Percentiles rank a stretch among this genome's conserved stretches.
These are phyloP conservation scores for Pseudorhiza aurosa DNA, from an alignment of 30 jellyfish, hydroid and myxozoan species.

Conservation along the genomic window DNA sequence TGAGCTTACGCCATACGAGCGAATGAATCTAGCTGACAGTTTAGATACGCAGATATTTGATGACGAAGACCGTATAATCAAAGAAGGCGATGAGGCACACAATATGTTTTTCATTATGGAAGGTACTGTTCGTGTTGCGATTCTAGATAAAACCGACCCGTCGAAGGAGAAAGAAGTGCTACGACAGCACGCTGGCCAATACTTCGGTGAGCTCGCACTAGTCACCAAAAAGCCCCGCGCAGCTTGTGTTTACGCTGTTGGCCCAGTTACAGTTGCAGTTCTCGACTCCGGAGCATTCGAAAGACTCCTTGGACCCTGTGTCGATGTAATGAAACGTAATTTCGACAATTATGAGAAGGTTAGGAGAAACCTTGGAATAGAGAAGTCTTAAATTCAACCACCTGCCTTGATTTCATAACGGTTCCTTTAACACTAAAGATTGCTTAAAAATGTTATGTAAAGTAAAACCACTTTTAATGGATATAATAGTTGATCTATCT, in stretches of 20 bases:
- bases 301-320: constrained; percentile 96
- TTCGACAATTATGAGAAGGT: constrained; percentile 79
- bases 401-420: no score
- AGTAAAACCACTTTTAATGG: no score
- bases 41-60: constrained; percentile 70
- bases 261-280: constrained; percentile 76
- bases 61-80: constrained; percentile 71
- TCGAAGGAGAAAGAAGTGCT: constrained; percentile 73
- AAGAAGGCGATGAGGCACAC: constrained; percentile 84
- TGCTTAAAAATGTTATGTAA: no score
- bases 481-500: no score
- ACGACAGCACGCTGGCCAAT: constrained; percentile 80
- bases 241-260: constrained; percentile 88
- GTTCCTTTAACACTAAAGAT: no score
- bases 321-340: constrained; percentile 89
- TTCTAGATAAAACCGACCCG: constrained; percentile 40
- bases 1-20: constrained; percentile 84
- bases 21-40: constrained; percentile 96
- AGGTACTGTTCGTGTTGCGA: constrained; percentile 84
- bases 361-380: constrained; percentile 80
- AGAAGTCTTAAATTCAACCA: not conserved
- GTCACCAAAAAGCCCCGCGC: constrained; percentile 94
- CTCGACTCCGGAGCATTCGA: constrained; percentile 94
- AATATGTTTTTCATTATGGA: constrained; percentile 92
- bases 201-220: constrained; percentile 97